phyloP scores from a whole-genome alignment of 2,888 invertebrate species.

The Holacanthella duospinosa region DNA sequence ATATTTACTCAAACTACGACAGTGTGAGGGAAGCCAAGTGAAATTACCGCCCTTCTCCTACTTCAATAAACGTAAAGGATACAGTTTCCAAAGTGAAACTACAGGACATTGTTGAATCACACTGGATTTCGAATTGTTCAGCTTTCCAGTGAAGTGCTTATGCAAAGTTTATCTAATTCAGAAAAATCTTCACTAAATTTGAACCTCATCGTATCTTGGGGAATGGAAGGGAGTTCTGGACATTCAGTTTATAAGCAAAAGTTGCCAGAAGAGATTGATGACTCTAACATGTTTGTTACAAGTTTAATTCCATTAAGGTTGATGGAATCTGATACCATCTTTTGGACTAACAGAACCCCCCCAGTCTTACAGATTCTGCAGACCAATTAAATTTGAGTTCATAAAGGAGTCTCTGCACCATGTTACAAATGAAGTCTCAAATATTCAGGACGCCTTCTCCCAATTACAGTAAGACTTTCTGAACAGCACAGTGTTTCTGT shows the following conservation, averaged over 20 bases:
- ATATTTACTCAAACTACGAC: not conserved
- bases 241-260: not conserved
- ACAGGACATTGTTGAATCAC: not conserved
- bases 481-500: not conserved
- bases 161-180: not conserved
- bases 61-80: not conserved
- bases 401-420: not conserved
- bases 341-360: not conserved
- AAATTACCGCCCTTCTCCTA: not conserved
- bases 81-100: not conserved
- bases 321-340: not conserved
- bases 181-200: not conserved
- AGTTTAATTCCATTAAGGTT: not conserved
- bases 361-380: not conserved
- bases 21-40: not conserved
- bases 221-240: not conserved
- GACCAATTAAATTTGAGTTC: not conserved
- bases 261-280: not conserved
- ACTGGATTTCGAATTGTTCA: too few species aligned
- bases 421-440: not conserved
- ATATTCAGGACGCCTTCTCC: not conserved
- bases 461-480: not conserved
- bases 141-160: not conserved
- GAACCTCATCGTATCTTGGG: not conserved
- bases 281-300: not conserved